Conservation (phyloP, 2,797 vertebrate species). For the Hoplostethus atlanticus region DNA sequence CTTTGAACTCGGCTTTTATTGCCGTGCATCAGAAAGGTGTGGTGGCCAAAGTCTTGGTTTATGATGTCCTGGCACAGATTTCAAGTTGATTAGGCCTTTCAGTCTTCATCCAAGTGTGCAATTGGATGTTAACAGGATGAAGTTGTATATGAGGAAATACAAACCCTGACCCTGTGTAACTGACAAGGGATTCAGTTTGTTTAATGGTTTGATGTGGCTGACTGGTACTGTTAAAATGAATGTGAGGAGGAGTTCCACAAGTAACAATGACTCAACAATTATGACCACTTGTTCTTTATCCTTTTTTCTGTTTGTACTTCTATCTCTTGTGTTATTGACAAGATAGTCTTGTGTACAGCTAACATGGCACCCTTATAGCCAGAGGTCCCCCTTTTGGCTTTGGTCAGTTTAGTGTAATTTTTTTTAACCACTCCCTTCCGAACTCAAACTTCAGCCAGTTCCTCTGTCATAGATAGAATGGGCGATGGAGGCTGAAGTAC, state of each 20-base stretch:
- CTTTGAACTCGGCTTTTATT: constrained; percentile 61
- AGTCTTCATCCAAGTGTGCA: constrained; percentile 44
- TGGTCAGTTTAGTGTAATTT: constrained; percentile 20
- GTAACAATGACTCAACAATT: constrained; percentile 58
- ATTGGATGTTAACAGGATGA: constrained; percentile 5
- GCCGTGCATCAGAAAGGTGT: constrained; percentile 50
- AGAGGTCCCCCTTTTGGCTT: constrained; percentile 50
- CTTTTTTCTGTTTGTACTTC: constrained; percentile 37
- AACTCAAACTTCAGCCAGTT: constrained; percentile 38
- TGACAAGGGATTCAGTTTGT: constrained; percentile 11
- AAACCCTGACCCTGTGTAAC: constrained; percentile 7
- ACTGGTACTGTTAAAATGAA: constrained; percentile 72
- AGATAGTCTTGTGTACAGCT: constrained; percentile 60
- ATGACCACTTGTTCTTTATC: constrained; percentile 63
- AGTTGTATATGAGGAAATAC: constrained; percentile 4
- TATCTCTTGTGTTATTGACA: constrained; percentile 55
- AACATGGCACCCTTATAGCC: constrained; percentile 44
- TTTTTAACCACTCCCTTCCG: not conserved
- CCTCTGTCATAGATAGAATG: constrained; percentile 5
- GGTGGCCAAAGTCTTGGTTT: constrained; percentile 73
- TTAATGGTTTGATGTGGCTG: constrained; percentile 38
- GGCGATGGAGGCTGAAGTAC: constrained; percentile 19
- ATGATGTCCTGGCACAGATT: constrained; percentile 39
- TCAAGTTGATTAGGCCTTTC: constrained; percentile 25
- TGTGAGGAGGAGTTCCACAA: constrained; percentile 72